These are phyloP conservation scores for Meganola albula DNA, from an alignment of 2,888 invertebrate species.

Conservation along the genomic window DNA sequence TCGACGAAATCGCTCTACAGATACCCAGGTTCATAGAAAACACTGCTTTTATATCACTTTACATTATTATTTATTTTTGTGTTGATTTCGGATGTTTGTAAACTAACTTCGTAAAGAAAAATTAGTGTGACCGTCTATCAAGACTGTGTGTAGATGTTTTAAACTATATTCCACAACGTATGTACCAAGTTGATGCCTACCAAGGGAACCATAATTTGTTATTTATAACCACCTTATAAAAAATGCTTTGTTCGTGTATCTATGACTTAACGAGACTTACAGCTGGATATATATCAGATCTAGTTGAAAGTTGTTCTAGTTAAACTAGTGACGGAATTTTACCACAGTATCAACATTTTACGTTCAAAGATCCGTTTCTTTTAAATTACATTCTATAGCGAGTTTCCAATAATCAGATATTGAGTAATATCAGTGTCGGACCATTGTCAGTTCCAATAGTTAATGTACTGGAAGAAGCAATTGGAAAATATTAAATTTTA, in stretches of 20 bases:
- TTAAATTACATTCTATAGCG: conserved; percentile 4
- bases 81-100: conserved; percentile 11
- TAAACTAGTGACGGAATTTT: too few species aligned
- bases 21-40: conserved; percentile 91
- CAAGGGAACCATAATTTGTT: too few species aligned
- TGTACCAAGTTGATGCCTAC: too few species aligned
- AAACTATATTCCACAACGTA: too few species aligned
- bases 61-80: conserved; percentile 11
- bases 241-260: too few species aligned
- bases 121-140: too few species aligned
- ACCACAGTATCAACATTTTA: conserved; percentile 6
- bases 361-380: conserved; percentile 12
- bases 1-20: conserved; percentile 94
- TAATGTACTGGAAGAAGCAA: conserved; percentile 12
- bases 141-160: too few species aligned
- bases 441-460: conserved; percentile 13
- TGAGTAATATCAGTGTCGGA: conserved; percentile 9
- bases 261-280: too few species aligned
- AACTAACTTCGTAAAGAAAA: conserved; percentile 2
- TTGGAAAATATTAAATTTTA: conserved; percentile 10
- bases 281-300: too few species aligned
- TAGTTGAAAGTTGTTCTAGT: too few species aligned
- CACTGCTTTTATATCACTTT: conserved; percentile 30
- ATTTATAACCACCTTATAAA: too few species aligned
- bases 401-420: conserved; percentile 18